phyloP scores from a whole-genome alignment of 1,140 invertebrate species.

The Colletes gigas region DNA sequence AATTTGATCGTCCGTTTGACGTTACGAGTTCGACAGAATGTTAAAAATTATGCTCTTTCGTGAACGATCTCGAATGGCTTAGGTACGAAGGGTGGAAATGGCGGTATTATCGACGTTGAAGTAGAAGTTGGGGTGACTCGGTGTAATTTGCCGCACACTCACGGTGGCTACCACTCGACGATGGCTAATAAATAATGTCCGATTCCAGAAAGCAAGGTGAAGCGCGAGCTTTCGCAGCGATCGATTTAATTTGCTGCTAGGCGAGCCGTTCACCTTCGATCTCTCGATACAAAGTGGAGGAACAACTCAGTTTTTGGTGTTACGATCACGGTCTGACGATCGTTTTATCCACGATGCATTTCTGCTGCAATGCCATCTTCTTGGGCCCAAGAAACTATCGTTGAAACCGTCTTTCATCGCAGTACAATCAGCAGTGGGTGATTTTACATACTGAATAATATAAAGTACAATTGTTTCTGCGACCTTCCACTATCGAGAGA shows the following conservation, averaged over 20 bases:
- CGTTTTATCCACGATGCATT: too few species aligned
- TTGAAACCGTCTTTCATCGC: too few species aligned
- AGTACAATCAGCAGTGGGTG: too few species aligned
- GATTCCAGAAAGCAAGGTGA: background rate
- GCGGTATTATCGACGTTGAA: background rate
- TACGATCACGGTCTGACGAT: too few species aligned
- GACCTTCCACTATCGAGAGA: too few species aligned
- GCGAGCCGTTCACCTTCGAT: background rate
- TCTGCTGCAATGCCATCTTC: too few species aligned
- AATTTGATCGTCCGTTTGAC: background rate
- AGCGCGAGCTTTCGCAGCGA: background rate
- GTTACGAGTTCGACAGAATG: too few species aligned
- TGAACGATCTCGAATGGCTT: background rate
- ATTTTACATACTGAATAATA: too few species aligned
- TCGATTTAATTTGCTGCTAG: background rate
- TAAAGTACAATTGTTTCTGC: too few species aligned
- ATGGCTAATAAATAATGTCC: background rate
- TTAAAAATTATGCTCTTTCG: background rate
- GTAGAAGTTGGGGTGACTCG: background rate
- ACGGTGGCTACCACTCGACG: background rate
- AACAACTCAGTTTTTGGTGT: background rate
- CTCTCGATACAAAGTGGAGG: background rate
- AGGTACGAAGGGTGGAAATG: background rate
- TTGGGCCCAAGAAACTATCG: too few species aligned
- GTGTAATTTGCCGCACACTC: background rate